A percentile compares a stretch with the other conserved stretches of the same genome.
Evolutionary conservation across 2,888 invertebrate species (phyloP).

Genomic region (Erpobdella octoculata): DNA sequence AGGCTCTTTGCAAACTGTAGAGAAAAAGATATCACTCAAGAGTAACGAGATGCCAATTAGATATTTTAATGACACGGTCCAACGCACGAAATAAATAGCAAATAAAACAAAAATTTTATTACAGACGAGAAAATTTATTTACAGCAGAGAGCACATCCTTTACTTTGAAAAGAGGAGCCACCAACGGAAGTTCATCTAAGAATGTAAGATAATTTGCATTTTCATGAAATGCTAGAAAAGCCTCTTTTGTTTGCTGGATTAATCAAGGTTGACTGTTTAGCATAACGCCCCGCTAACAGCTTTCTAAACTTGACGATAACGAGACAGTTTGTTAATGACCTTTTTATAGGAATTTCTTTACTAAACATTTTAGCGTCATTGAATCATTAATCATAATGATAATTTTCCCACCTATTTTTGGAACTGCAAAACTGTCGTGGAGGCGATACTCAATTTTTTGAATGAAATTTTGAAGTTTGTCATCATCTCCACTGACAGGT

Average conservation of each 20-base stretch:
- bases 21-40: background rate
- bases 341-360: no score
- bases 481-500: slow-evolving; percentile 71
- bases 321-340: no score
- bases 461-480: slow-evolving; percentile 76
- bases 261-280: no score
- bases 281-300: no score
- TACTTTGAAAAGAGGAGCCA: no score
- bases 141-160: no score
- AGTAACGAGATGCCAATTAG: background rate
- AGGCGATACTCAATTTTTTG: slow-evolving; percentile 81
- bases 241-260: background rate
- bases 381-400: background rate
- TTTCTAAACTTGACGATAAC: no score
- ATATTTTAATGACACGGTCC: background rate
- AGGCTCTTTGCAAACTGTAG: slow-evolving; percentile 78
- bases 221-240: background rate
- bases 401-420: slow-evolving; percentile 67
- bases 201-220: background rate
- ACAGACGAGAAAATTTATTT: no score
- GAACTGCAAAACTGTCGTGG: slow-evolving; percentile 84
- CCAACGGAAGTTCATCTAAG: no score
- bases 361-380: background rate
- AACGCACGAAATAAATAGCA: background rate
- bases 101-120: no score